Evolutionary conservation across 1,140 invertebrate species (phyloP), one percentile per base, ranked within the genome.

Genomic region (Eupristina koningsbergeri): DNA sequence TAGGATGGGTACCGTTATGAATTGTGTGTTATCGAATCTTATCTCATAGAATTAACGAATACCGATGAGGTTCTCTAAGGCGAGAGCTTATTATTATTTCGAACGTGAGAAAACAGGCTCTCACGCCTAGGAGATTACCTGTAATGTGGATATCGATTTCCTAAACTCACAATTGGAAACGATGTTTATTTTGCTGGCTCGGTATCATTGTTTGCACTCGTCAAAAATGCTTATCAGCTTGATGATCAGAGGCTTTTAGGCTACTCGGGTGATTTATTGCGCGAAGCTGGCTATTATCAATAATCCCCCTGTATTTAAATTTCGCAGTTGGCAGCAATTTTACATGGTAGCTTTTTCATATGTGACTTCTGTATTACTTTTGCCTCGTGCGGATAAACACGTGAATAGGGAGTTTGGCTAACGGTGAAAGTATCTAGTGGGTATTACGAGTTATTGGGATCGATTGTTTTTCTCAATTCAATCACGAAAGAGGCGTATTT

Each of bases 51-150:
- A 41, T 41, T 71, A 71, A 41, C 8, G 26, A 41, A 71, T 39
- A n/a, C 39, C 67, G 7, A 71, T 39, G 67, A 67, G 36, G 29
- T 67, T 67, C 64, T 67, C 64, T 19, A 67, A 39, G n/a, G n/a
- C n/a, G n/a, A 9, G 26, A 5, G n/a, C 39, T 3, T 22, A 19
- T 34, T n/a, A 41, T 22, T 71, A 41, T 34, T 71, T 31, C 67
- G 36, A 71, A 41, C 67, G 36, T 71, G 67, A 71, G 67, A 71
- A 69, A 71, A 71, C 36, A 15, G 15, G 26, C 26, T 58, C 53
- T 58, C 9, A 26, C 26, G 19, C 13, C 2, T 26, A 58, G 3
- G 26, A 58, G 26, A 50, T 50, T 15, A 50, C 47, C 17, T 15
- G 47, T 7, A 50, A 50, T 17, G 47, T 50, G 1, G 15, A 15